Evolutionary conservation across 2,888 invertebrate genomes (phyloP).

Genomic region (Ophioninae sp.): DNA sequence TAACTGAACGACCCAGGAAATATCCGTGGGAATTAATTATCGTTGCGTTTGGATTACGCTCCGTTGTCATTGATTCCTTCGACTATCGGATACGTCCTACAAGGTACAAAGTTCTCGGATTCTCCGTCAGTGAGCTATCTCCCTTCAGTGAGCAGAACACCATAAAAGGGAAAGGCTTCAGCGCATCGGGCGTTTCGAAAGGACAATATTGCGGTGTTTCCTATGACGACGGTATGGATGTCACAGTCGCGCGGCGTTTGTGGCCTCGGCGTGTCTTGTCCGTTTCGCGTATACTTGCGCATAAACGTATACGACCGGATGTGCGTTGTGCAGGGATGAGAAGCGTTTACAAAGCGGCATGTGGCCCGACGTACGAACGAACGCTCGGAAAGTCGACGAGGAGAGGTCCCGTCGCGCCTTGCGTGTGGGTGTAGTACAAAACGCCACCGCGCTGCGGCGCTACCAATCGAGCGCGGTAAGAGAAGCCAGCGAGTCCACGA

Average conservation of each 20-base stretch:
- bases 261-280: slow-evolving; percentile 15
- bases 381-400: slow-evolving; percentile 3
- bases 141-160: slow-evolving; percentile 48
- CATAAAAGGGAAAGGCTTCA: slow-evolving; percentile 72
- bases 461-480: neutral
- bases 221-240: slow-evolving; percentile 12
- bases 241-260: slow-evolving; percentile 22
- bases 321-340: slow-evolving; percentile 11
- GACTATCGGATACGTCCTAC: neutral
- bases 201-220: slow-evolving; percentile 69
- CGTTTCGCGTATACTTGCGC: slow-evolving; percentile 10
- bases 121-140: neutral
- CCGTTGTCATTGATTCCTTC: neutral
- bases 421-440: slow-evolving; percentile 22
- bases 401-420: slow-evolving; percentile 3
- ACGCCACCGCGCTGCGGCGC: slow-evolving; percentile 15
- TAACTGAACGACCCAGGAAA: neutral
- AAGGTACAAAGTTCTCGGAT: neutral
- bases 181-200: slow-evolving; percentile 72
- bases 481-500: neutral
- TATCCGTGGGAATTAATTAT: neutral
- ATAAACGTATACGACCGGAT: slow-evolving; percentile 2
- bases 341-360: slow-evolving; percentile 13
- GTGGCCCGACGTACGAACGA: slow-evolving; percentile 4
- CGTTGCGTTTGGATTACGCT: neutral